Percentiles rank a stretch among this genome's conserved stretches.
Conservation (phyloP, 2,888 invertebrate genomes). For the Brachypterus glaber region DNA sequence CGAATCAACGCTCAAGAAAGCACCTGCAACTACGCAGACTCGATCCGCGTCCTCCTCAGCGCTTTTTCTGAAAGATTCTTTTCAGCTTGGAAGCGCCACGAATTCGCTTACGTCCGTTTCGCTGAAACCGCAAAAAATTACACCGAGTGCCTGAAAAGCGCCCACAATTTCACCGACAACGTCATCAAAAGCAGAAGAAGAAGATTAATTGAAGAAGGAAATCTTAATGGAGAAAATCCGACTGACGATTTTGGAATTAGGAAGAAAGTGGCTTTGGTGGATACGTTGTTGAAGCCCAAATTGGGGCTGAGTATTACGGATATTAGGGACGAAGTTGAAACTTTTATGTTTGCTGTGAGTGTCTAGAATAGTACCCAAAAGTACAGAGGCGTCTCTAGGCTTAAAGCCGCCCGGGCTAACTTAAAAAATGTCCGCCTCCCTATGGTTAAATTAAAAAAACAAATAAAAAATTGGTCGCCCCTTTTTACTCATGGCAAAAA, state of each 20-base stretch:
- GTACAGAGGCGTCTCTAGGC: too few species aligned
- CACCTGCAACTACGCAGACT: not conserved
- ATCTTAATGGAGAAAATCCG: not conserved
- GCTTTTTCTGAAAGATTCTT: not conserved
- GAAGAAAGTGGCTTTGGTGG: conserved; percentile 8
- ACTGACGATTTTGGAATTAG: not conserved
- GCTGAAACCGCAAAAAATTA: not conserved
- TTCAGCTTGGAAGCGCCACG: conserved; percentile 4
- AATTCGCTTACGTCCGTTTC: not conserved
- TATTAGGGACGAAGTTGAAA: conserved; percentile 45
- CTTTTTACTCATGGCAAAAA: too few species aligned
- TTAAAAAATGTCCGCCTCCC: too few species aligned
- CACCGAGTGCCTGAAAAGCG: conserved; percentile 23
- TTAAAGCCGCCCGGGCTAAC: too few species aligned
- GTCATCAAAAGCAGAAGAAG: conserved; percentile 43
- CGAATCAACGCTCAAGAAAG: conserved; percentile 30
- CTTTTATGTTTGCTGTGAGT: conserved; percentile 27
- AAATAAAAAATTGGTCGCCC: too few species aligned
- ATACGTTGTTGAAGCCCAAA: conserved; percentile 36
- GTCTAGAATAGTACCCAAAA: too few species aligned
- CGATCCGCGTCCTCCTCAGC: not conserved
- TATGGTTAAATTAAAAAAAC: too few species aligned
- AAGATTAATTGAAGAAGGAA: not conserved
- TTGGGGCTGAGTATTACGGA: conserved; percentile 38
- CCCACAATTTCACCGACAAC: conserved; percentile 45